Evolutionary conservation across 2,113 vertebrate genomes (phyloP).

Genomic region (Stictonetta naevosa): DNA sequence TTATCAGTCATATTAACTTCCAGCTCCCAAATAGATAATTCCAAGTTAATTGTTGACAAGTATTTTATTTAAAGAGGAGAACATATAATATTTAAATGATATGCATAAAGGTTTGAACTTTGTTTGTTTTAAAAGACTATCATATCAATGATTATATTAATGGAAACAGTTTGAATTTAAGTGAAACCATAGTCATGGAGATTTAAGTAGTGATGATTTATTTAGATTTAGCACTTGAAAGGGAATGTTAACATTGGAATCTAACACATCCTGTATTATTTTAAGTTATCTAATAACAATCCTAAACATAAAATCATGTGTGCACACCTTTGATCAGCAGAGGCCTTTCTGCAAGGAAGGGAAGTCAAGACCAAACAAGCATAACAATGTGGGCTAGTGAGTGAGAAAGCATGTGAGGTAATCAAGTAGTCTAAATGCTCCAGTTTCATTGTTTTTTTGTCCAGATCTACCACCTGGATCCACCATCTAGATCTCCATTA

Average conservation of each 20-base stretch:
- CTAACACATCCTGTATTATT: background rate
- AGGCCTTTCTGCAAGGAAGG: background rate
- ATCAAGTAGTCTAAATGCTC: background rate
- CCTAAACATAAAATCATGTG: background rate
- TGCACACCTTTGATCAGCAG: background rate
- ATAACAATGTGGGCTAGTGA: background rate
- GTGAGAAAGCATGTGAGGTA: background rate
- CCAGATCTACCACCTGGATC: background rate
- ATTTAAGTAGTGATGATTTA: constrained; percentile 37
- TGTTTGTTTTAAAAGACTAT: background rate
- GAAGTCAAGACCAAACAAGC: background rate
- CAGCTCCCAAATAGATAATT: background rate
- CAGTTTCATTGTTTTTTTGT: background rate
- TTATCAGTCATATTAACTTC: background rate
- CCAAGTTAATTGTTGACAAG: background rate
- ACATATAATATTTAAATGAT: background rate
- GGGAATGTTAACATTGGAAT: background rate
- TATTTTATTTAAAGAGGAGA: background rate
- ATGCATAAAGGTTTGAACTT: background rate
- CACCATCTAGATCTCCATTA: background rate
- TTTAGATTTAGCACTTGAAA: constrained; percentile 31
- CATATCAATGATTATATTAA: constrained; percentile 37
- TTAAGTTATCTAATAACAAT: background rate
- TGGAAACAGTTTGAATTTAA: constrained; percentile 15
- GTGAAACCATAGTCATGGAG: background rate